phyloP scores from a whole-genome alignment of 2,888 invertebrate genomes.

The Eilema caniola region DNA sequence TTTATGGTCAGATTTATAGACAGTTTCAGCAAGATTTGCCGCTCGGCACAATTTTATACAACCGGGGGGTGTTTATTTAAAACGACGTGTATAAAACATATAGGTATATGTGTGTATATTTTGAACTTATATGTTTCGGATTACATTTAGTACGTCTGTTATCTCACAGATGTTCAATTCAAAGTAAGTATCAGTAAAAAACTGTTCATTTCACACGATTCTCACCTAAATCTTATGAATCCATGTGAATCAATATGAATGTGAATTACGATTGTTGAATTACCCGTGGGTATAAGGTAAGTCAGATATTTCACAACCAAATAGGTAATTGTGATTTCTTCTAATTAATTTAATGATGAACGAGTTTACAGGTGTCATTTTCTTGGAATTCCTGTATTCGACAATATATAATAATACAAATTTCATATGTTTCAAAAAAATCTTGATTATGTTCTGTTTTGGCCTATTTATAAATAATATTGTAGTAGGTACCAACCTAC shows the following conservation, averaged over 20 bases:
- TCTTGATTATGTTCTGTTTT: too few relatives aligned
- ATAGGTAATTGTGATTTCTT: too few relatives aligned
- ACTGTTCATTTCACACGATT: not conserved
- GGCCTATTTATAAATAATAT: not conserved
- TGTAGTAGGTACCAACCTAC: too few relatives aligned
- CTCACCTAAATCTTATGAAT: not conserved
- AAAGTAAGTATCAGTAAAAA: not conserved
- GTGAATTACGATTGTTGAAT: not conserved
- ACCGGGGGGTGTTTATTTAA: conserved; percentile 63
- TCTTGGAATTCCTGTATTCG: too few relatives aligned
- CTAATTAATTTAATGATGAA: too few relatives aligned
- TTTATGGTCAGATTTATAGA: conserved; percentile 85
- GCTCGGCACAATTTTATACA: conserved; percentile 68
- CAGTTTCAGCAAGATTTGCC: conserved; percentile 76
- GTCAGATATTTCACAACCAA: too few relatives aligned
- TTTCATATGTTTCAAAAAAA: too few relatives aligned
- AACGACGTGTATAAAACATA: conserved; percentile 61
- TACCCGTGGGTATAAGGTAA: not conserved
- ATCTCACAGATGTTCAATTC: not conserved
- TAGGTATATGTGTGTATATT: conserved; percentile 37
- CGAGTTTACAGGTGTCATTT: too few relatives aligned
- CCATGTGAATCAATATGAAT: not conserved
- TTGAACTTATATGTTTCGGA: conserved; percentile 17
- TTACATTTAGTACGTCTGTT: not conserved
- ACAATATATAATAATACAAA: too few relatives aligned